Base-by-base conservation (phyloP, 1,140 invertebrate species). In the Papilio polytes region DNA sequence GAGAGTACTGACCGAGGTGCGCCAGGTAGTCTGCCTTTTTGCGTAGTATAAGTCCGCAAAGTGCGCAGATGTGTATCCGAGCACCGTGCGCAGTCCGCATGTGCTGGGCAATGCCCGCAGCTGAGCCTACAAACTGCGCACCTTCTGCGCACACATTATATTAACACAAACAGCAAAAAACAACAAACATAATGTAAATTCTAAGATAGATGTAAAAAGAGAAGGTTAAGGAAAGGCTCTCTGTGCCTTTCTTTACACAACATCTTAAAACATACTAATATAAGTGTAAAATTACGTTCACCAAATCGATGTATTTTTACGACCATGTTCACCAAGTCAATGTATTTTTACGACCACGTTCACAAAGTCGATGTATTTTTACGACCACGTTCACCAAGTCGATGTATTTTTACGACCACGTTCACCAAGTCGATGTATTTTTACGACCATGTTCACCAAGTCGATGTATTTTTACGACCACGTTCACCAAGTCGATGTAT, bases 51-150 rank as follows among this genome's bases (percentile, higher is more conserved):
- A 95, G 90, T 0, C 97, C 97, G 88, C 97, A 98, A 20, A 97
- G 91, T 80, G 97, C 96, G 84, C 97, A 98, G 80, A 97, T 96
- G 87, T 97, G 97, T 4, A 98, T 83, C 1, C 96, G 94, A 1
- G 96, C 89, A 44, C 96, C 96, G 86, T 98, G 97, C 0, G 85
- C 87, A 0, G 85, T 86, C 88, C 96, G 96, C 86, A 97, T 91
- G 86, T 97, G 97, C 0, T 91, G 83, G 80, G 96, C 96, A 78
- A 97, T 97, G 1, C 88, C 86, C 84, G 96, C 96, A 3, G 96
- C 95, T 87, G 96, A 96, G 15, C 95, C 95, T 8, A 81, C 46
- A 46, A 80, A 83, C 22, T 82, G 72, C 0, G 18, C 22, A 15
- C 13, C 44, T 18, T 53, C 44, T 76, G 22, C 12, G 53, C 20